Percentiles rank a stretch among this genome's conserved stretches.
phyloP scores from a whole-genome alignment of 2,888 invertebrate genomes.

The Caprella mutica region DNA sequence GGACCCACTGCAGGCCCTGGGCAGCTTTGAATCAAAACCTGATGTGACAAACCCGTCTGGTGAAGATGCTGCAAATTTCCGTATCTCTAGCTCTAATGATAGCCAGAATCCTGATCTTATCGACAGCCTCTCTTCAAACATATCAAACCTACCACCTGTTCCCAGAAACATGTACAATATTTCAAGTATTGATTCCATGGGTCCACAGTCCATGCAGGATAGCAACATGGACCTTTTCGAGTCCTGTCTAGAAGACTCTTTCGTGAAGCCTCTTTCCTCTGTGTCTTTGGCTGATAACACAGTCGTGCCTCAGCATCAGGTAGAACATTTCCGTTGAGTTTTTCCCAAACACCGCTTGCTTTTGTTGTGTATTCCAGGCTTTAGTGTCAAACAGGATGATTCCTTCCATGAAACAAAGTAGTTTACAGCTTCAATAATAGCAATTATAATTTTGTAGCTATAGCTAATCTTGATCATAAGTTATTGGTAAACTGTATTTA shows the following conservation, averaged over 20 bases:
- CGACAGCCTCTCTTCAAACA: constrained; percentile 6
- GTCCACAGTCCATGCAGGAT: not conserved
- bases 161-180: constrained; percentile 9
- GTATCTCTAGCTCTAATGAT: not conserved
- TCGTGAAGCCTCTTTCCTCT: constrained; percentile 1
- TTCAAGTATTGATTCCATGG: constrained; percentile 6
- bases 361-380: too few species aligned
- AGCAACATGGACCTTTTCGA: constrained; percentile 9
- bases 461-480: too few species aligned
- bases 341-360: too few species aligned
- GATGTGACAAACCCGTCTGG: too few species aligned
- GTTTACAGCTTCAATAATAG: too few species aligned
- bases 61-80: not conserved
- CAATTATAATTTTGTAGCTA: too few species aligned
- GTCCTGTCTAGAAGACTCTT: constrained; percentile 8
- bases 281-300: not conserved
- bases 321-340: not conserved
- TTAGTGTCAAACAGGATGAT: too few species aligned
- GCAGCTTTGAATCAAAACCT: too few species aligned
- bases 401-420: too few species aligned
- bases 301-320: constrained; percentile 3
- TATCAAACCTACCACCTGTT: not conserved
- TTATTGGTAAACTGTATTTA: too few species aligned
- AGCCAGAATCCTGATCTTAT: not conserved
- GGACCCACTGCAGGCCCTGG: too few species aligned